These are phyloP conservation scores for Lasioglossum albipes DNA, from an alignment of 1,140 invertebrate species.

Conservation along the genomic window DNA sequence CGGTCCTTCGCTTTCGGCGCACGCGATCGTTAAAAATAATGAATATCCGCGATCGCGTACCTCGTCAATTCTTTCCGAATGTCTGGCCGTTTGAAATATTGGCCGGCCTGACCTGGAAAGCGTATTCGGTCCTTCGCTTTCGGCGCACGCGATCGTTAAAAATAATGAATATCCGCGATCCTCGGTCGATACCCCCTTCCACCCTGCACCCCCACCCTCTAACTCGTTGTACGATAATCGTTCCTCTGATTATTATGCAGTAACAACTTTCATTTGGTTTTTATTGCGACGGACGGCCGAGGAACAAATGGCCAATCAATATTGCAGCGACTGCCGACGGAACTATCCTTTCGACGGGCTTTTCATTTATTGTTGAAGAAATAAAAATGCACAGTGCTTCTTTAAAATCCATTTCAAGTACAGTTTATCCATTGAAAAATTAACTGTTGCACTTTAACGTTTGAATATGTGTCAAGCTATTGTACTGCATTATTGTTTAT, in stretches of 20 bases:
- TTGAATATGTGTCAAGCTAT: too few species aligned
- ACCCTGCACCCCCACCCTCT: neutral
- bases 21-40: constrained; percentile 61
- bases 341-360: too few species aligned
- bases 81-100: constrained; percentile 70
- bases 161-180: constrained; percentile 57
- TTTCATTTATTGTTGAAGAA: too few species aligned
- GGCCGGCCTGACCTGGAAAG: constrained; percentile 57
- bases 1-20: constrained; percentile 21
- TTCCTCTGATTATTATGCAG: neutral
- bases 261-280: neutral
- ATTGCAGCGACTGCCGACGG: too few species aligned
- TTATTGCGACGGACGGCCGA: neutral
- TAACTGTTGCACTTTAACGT: too few species aligned
- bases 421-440: too few species aligned
- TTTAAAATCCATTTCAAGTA: too few species aligned
- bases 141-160: constrained; percentile 53
- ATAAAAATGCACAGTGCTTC: too few species aligned
- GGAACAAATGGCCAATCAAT: neutral
- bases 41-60: constrained; percentile 58
- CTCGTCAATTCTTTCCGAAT: constrained; percentile 72
- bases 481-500: too few species aligned
- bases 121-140: constrained; percentile 42
- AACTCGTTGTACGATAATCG: neutral
- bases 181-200: constrained; percentile 15